Percentiles rank a stretch among this genome's conserved stretches.
phyloP scores from a whole-genome alignment of 2,888 invertebrate species.

The Rhingia rostrata region DNA sequence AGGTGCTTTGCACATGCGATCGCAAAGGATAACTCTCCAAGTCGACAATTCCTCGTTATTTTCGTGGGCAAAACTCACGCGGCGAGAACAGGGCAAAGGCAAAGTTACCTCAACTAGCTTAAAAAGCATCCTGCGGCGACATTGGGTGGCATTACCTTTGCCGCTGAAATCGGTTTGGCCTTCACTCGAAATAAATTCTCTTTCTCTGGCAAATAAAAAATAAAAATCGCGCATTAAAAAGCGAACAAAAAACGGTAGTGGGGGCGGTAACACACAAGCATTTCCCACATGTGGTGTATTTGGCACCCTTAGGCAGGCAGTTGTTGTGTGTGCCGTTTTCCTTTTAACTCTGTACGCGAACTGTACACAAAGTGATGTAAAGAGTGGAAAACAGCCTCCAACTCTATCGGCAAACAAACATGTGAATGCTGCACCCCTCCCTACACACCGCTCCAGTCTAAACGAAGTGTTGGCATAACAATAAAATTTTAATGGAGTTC shows the following conservation, averaged over 20 bases:
- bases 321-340: conserved; percentile 13
- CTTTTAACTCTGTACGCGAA: conserved; percentile 13
- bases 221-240: conserved; percentile 54
- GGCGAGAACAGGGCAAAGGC: conserved; percentile 16
- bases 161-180: conserved; percentile 35
- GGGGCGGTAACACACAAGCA: conserved; percentile 37
- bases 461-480: conserved; percentile 61
- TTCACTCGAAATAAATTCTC: conserved; percentile 47
- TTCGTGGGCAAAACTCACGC: conserved; percentile 7
- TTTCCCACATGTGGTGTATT: conserved; percentile 65
- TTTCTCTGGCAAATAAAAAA: conserved; percentile 30
- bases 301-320: conserved; percentile 56
- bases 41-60: conserved; percentile 45
- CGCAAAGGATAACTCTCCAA: conserved; percentile 53
- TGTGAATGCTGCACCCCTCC: conserved; percentile 12
- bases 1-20: conserved; percentile 55
- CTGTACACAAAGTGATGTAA: conserved; percentile 12
- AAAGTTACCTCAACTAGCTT: conserved; percentile 58
- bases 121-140: conserved; percentile 59
- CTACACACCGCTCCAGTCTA: conserved; percentile 21
- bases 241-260: conserved; percentile 17
- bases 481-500: conserved; percentile 72
- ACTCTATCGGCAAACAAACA: conserved; percentile 42
- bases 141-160: conserved; percentile 48
- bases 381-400: conserved; percentile 21